phyloP scores from a whole-genome alignment of 2,888 invertebrate species.

The Drosophila greeni region DNA sequence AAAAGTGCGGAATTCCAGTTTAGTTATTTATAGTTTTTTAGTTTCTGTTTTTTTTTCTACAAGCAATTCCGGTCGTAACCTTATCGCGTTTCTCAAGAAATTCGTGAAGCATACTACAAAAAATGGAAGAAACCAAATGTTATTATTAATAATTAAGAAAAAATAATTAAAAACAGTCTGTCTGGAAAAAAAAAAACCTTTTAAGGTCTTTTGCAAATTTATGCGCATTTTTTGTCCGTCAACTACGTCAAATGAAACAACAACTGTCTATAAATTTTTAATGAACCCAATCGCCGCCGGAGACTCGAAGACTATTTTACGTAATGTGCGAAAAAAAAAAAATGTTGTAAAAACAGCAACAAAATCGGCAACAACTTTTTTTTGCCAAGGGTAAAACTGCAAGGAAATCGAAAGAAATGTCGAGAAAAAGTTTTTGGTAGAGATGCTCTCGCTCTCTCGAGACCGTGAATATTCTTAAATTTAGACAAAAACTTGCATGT shows the following conservation, averaged over 20 bases:
- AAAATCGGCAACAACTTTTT: constrained; percentile 12
- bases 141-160: background rate
- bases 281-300: constrained; percentile 17
- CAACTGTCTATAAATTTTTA: constrained; percentile 29
- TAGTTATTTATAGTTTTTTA: constrained; percentile 36
- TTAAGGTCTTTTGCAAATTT: constrained; percentile 42
- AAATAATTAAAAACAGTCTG: constrained; percentile 42
- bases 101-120: constrained; percentile 26
- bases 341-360: constrained; percentile 26
- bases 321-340: constrained; percentile 37
- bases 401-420: constrained; percentile 31
- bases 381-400: constrained; percentile 35
- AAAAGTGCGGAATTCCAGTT: constrained; percentile 40
- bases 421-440: constrained; percentile 28
- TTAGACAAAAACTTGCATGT: constrained; percentile 41
- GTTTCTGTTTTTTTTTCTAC: constrained; percentile 18
- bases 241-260: constrained; percentile 29
- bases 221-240: constrained; percentile 50
- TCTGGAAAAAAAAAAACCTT: constrained; percentile 37
- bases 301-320: constrained; percentile 34
- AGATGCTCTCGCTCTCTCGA: constrained; percentile 14
- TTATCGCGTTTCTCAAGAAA: constrained; percentile 56
- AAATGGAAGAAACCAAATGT: background rate
- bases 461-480: constrained; percentile 63
- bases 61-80: constrained; percentile 60